Conservation (phyloP, 2,888 invertebrate species). For the Oligia strigilis region DNA sequence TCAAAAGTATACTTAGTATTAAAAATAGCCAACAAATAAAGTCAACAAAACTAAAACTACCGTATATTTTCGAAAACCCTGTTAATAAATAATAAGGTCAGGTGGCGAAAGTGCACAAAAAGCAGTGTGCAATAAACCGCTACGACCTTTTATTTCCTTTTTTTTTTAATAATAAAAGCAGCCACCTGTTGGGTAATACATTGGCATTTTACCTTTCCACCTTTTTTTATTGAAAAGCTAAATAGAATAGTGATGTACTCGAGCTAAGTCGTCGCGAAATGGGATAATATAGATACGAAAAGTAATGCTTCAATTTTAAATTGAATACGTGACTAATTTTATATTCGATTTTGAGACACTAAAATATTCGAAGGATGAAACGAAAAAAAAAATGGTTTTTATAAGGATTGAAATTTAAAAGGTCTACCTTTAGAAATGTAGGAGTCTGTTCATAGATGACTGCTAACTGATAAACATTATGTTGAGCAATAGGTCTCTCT, state of each 20-base stretch:
- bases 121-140: constrained; percentile 23
- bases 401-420: background rate
- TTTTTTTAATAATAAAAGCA: constrained; percentile 26
- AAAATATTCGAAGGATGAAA: background rate
- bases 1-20: background rate
- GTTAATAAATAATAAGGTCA: constrained; percentile 5
- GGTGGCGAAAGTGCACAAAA: constrained; percentile 39
- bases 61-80: background rate
- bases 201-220: constrained; percentile 55
- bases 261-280: background rate
- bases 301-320: constrained; percentile 28
- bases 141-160: constrained; percentile 46
- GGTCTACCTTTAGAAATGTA: too few relatives aligned
- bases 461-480: background rate
- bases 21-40: background rate
- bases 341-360: constrained; percentile 1
- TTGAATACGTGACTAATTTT: constrained; percentile 54
- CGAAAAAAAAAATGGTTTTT: constrained; percentile 1
- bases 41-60: background rate
- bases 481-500: background rate
- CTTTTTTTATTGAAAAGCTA: constrained; percentile 53
- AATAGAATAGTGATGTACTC: constrained; percentile 53
- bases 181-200: constrained; percentile 55
- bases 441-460: background rate
- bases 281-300: constrained; percentile 23